Conservation (phyloP, 2,113 vertebrate species). For the Salminus brasiliensis region DNA sequence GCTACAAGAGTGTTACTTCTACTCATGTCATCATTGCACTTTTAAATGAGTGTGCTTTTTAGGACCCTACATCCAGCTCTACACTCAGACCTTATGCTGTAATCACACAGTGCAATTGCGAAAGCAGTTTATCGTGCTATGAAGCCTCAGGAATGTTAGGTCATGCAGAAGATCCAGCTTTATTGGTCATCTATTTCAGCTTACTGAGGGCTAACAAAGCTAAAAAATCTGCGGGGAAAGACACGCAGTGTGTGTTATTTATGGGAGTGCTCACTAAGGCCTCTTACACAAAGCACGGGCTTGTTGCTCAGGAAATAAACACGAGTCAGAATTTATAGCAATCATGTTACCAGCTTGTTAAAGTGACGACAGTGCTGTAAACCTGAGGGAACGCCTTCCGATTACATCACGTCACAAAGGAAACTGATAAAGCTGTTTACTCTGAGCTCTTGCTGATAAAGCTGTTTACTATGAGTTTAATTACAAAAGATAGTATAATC, state of each 20-base stretch:
- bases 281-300: not conserved
- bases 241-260: not conserved
- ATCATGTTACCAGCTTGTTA: not conserved
- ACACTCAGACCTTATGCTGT: not conserved
- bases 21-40: too few species aligned
- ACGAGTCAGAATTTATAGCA: not conserved
- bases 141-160: conserved; percentile 25
- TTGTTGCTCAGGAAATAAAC: not conserved
- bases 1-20: too few species aligned
- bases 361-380: conserved; percentile 31
- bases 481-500: too few species aligned
- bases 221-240: conserved; percentile 18
- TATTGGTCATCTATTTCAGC: conserved; percentile 60
- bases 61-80: not conserved
- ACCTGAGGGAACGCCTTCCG: not conserved
- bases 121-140: not conserved
- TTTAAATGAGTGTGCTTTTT: too few species aligned
- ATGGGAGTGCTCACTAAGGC: not conserved
- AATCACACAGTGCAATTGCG: not conserved
- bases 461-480: too few species aligned
- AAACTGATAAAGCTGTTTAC: not conserved
- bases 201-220: conserved; percentile 43
- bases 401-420: not conserved
- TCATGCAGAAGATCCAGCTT: conserved; percentile 37
- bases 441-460: not conserved